Base-by-base conservation (phyloP, 2,888 invertebrate species). In the Buathra laborator region DNA sequence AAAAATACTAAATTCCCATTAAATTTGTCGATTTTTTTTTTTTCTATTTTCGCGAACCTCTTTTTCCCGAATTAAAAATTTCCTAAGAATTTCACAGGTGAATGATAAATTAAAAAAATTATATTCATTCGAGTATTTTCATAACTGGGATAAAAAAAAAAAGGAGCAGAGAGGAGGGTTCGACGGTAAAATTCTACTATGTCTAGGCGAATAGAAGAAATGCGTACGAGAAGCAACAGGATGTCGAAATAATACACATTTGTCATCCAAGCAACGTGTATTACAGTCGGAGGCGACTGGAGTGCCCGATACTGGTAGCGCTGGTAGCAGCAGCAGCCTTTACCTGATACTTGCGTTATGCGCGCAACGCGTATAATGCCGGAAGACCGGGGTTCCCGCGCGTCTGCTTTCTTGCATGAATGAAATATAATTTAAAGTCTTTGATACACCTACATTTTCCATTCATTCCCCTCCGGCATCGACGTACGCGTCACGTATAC, bases 321-420 rank as follows among this genome's bases (percentile, higher is more conserved):
- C 37, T 5, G 76, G 51, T 64, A 43, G 48, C n/a, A 67, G 62
- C 14, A 43, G 64, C 14, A 43, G 44, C 12, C 43, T 56, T 14
- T 51, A 51, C 44, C 44, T 46, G 48, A 66, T 64, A 72, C 72
- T 76, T 64, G 46, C 48, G 48, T 48, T 82, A 84, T 81, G 78
- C 78, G 88, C 87, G 71, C 78, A 71, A 72, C 68, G 56, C 46
- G 44, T 32, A 53, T 43, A 78, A 84, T 85, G 84, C 86, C 86
- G 87, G 87, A 87, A 87, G 86, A 85, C 71, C 81, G 80, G 46
- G 81, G 77, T 81, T 68, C 86, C 89, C 87, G 89, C 89, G 89
- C 72, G 74, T 90, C 90, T 90, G 90, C 90, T 91, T 92, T 92
- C 92, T 89, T 92, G 90, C 92, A 90, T 92, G 89, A 92, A 92